These are phyloP conservation scores for Leucopsar rothschildi DNA, from an alignment of 2,113 vertebrate species.

Conservation along the genomic window DNA sequence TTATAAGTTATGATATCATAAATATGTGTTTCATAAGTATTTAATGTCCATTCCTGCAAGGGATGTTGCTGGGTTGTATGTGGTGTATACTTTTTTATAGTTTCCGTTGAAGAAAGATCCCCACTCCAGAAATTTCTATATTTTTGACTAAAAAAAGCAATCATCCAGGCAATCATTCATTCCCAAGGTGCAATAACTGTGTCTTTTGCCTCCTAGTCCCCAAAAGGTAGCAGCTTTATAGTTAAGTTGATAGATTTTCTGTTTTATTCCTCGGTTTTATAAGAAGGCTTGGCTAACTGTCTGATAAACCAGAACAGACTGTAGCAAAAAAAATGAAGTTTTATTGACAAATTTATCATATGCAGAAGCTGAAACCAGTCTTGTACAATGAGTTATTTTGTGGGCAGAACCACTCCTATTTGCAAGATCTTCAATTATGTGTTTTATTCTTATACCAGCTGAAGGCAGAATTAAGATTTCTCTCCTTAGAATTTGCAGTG, in stretches of 20 bases:
- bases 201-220: background rate
- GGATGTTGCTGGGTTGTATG: background rate
- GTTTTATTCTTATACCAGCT: background rate
- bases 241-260: background rate
- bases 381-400: background rate
- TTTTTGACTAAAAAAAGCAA: background rate
- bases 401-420: background rate
- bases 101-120: background rate
- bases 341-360: background rate
- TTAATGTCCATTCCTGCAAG: background rate
- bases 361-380: background rate
- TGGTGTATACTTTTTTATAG: background rate
- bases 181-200: background rate
- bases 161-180: background rate
- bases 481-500: background rate
- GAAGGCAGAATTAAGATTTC: background rate
- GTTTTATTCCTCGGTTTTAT: background rate
- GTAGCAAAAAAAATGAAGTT: background rate
- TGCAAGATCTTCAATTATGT: accelerated
- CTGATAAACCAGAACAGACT: background rate
- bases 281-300: background rate
- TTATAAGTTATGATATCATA: background rate
- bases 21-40: background rate
- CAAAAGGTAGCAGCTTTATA: background rate
- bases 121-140: background rate